Base-by-base conservation (phyloP, 2,113 vertebrate genomes). In the Pterocles burchelli region DNA sequence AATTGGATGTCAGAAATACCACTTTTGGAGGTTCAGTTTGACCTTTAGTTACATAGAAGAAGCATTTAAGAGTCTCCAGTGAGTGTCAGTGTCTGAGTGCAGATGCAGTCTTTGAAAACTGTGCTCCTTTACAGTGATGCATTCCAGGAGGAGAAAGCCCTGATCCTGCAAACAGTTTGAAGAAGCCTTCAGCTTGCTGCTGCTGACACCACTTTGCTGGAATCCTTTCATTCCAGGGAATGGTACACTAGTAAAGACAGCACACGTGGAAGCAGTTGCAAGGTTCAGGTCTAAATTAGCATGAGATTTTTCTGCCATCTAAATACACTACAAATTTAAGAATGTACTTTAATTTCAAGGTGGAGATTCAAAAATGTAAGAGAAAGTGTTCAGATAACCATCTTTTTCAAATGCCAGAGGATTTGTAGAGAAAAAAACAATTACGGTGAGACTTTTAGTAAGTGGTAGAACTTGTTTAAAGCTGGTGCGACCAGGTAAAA, bases 1-100 rank as follows among this genome's bases (percentile, higher is more conserved):
- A 80, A 84, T 88, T 96, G 88, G 59, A 93, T 95, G 95, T 95
- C 92, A 97, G 73, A 96, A 90, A 94, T 96, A 96, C 95, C 93
- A 81, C 85, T 84, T 94, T 94, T 71, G 65, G 68, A 96, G 57
- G 57, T 93, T 94, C 85, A 61, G 34, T 85, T 77, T 96, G 93
- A 95, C 95, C 83, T 97, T 96, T 90, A 89, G 90, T 88, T 95
- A 89, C 79, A 93, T 91, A 90, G 95, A 96, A 95, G 90, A 78
- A 75, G 76, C 65, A 88, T 94, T 92, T 92, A 93, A 95, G 79
- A 94, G 90, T 88, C 83, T 93, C 88, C 61, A 92, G 67, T 95
- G 96, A 93, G 88, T 88, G 82, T 96, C 93, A 93, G 75, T 85
- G 76, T 88, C 51, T 93, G 75, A 93, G 89, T 78, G 83, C 92